Evolutionary conservation across 2,113 vertebrate genomes (phyloP), one percentile per base, ranked within the genome.

Genomic region (Dryoscopus gambensis): DNA sequence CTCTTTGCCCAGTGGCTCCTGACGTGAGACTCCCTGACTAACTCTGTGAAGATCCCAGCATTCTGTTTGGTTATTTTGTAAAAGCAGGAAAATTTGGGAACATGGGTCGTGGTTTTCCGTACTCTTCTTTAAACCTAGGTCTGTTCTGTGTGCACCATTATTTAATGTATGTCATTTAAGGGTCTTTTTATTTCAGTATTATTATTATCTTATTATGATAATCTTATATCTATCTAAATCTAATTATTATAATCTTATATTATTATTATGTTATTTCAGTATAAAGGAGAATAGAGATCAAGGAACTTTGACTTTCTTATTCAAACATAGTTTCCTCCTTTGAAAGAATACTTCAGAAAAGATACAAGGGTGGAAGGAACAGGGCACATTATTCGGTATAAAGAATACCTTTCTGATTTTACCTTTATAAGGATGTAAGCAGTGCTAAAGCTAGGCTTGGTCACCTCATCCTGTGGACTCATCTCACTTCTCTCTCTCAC

Each of bases 21-120:
- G 69, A 30, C 8, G 8, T 2, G 3, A 39, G 21, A 5, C 31
- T 53, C 15, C 37, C 44, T 60, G 24, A 35, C 69, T 33, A 80
- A 22, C 11, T 25, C 50, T 37, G 37, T 56, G 31, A 75, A 35
- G 40, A 75, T 40, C 5, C 24, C n/a, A 33, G 10, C 13, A 10
- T 13, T 55, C 1, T 22, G 75, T 91, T 44, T 11, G 11, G 9
- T 18, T 68, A 22, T 42, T 89, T 55, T 49, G 37, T 27, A 56
- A 67, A 73, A 94, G 39, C 24, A 73, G 70, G 50, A 46, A 35
- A 28, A 33, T 16, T 64, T 62, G 25, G 31, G 30, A 86, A 18
- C 2, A 0, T 2, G 11, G 15, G n/a, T 22, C 11, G 2, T 10
- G 8, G 18, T 23, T 89, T 65, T 39, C 50, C 2, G 1, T 25